Conservation (phyloP, 2,797 vertebrate genomes). For the Falco naumanni region DNA sequence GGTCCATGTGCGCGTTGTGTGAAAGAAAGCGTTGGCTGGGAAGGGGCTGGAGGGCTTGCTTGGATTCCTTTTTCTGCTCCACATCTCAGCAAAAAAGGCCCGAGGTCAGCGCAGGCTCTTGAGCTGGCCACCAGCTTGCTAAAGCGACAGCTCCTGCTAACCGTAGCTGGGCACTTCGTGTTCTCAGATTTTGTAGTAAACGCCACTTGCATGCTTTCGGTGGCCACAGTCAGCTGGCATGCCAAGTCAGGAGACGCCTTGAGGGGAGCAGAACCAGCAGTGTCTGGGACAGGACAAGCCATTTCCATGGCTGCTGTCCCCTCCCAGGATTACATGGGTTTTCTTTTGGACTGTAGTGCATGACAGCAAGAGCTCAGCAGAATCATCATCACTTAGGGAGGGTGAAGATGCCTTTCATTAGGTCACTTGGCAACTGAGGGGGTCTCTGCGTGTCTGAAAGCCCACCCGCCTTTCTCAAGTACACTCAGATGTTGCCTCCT, state of each 20-base stretch:
- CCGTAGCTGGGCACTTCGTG: fast-evolving
- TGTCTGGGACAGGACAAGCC: fast-evolving
- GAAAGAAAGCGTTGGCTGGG: not conserved
- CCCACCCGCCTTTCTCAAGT: not conserved
- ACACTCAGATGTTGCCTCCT: not conserved
- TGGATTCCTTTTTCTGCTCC: fast-evolving
- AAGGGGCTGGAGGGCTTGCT: fast-evolving
- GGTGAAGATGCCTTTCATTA: not conserved
- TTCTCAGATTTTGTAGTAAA: not conserved
- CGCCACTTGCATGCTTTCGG: fast-evolving
- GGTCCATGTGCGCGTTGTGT: not conserved
- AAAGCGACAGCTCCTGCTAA: not conserved
- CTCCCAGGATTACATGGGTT: not conserved
- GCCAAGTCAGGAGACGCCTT: not conserved
- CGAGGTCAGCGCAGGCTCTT: fast-evolving
- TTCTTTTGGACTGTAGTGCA: not conserved
- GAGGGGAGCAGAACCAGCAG: not conserved
- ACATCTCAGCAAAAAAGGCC: not conserved
- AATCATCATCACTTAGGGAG: not conserved
- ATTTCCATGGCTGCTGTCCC: no score
- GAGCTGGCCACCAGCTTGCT: not conserved
- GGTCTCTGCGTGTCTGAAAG: no score
- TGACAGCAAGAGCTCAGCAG: not conserved
- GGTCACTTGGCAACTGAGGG: no score
- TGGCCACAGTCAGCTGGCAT: fast-evolving